These are phyloP conservation scores for Oncorhynchus keta DNA, from an alignment of 2,113 vertebrate species.

Conservation along the genomic window DNA sequence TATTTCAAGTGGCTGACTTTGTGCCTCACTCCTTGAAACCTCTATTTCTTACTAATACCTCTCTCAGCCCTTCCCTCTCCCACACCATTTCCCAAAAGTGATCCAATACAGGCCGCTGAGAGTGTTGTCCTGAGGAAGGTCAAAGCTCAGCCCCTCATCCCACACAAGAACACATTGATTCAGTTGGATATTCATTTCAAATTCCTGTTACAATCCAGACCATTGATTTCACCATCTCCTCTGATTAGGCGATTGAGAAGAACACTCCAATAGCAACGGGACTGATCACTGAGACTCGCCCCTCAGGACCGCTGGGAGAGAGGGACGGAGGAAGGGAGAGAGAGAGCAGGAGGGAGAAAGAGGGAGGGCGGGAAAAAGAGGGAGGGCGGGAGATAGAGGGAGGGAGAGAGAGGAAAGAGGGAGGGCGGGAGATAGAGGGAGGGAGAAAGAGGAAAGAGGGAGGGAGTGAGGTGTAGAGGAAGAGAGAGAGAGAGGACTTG, in stretches of 20 bases:
- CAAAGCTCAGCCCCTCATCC: background rate
- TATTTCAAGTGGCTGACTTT: conserved; percentile 20
- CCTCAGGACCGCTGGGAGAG: conserved; percentile 40
- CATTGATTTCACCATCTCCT: conserved; percentile 79
- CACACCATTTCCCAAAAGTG: conserved; percentile 10
- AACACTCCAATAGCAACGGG: conserved; percentile 54
- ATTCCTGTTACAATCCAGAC: conserved; percentile 77
- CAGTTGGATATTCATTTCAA: conserved; percentile 73
- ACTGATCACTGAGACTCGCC: conserved; percentile 59
- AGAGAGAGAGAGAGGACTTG: conserved; percentile 3
- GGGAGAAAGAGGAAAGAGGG: background rate
- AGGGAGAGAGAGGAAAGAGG: background rate
- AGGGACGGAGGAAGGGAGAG: background rate
- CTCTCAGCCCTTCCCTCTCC: background rate
- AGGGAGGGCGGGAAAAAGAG: too few relatives aligned
- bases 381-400: too few relatives aligned
- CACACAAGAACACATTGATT: conserved; percentile 60
- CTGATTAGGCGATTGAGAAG: conserved; percentile 76
- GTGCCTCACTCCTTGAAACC: conserved; percentile 18
- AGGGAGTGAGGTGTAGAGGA: conserved; percentile 13
- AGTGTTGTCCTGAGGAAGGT: conserved; percentile 29
- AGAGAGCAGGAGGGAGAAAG: too few relatives aligned
- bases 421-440: background rate
- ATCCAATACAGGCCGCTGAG: background rate
- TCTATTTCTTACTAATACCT: conserved; percentile 52